Evolutionary conservation across 2,797 vertebrate genomes (phyloP).

Genomic region (Mormyrops boulengeri): DNA sequence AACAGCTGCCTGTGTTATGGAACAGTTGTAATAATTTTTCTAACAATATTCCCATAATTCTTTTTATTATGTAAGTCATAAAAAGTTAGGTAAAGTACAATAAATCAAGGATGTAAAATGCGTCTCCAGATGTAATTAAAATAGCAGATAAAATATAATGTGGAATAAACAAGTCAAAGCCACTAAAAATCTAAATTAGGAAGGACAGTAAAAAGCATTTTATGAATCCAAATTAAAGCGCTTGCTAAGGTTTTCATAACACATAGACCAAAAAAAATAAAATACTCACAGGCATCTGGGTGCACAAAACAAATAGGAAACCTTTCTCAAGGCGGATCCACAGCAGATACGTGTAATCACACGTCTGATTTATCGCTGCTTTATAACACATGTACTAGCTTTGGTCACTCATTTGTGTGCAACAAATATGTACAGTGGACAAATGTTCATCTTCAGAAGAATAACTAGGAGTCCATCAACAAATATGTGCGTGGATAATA

Average conservation of each 20-base stretch:
- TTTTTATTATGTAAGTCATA: slow-evolving; percentile 3
- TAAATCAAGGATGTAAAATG: background rate
- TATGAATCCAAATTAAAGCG: background rate
- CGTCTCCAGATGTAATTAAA: background rate
- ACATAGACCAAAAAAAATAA: background rate
- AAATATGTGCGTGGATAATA: background rate
- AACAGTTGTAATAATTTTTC: background rate
- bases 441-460: background rate
- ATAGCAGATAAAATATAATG: background rate
- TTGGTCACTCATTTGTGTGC: background rate
- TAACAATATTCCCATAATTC: slow-evolving; percentile 1
- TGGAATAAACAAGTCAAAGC: slow-evolving; percentile 3
- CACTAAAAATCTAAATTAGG: slow-evolving; percentile 1
- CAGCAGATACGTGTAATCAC: background rate
- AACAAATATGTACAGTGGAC: background rate
- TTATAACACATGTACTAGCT: background rate
- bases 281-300: background rate
- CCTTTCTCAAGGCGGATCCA: background rate
- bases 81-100: slow-evolving; percentile 5
- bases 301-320: background rate
- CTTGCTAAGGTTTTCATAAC: background rate
- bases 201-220: slow-evolving; percentile 4
- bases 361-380: background rate
- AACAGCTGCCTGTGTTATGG: background rate
- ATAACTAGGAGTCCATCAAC: background rate